phyloP scores from a whole-genome alignment of 2,113 vertebrate genomes.

The Ciconia boyciana region DNA sequence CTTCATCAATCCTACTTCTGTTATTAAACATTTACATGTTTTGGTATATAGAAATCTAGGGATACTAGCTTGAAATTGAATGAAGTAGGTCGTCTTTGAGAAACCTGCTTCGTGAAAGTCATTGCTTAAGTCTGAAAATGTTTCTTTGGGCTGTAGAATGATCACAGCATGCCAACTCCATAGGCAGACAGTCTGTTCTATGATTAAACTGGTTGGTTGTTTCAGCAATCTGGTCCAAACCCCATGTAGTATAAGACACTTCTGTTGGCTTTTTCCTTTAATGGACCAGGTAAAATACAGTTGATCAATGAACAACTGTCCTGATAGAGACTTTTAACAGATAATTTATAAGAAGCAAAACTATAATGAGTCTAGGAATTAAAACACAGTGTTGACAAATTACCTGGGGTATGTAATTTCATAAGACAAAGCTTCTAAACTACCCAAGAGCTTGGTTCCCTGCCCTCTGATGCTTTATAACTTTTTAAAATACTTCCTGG shows the following conservation, averaged over 20 bases:
- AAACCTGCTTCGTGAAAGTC: not conserved
- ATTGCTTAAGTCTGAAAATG: not conserved
- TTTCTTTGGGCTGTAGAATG: not conserved
- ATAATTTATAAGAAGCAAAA: not conserved
- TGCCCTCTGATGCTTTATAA: not conserved
- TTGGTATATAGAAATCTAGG: not conserved
- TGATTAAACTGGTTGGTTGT: not conserved
- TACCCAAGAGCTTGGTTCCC: not conserved
- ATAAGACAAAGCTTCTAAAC: not conserved
- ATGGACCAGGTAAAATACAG: not conserved
- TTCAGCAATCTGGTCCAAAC: not conserved
- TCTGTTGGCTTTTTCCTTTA: not conserved
- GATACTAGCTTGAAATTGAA: not conserved
- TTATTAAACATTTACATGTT: not conserved
- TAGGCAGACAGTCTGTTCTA: not conserved
- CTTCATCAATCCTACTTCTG: not conserved
- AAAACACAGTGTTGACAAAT: not conserved
- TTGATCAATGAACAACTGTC: not conserved
- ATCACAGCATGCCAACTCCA: not conserved
- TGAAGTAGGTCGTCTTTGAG: not conserved
- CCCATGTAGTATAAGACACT: not conserved
- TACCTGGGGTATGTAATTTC: not conserved
- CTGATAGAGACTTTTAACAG: not conserved
- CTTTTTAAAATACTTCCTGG: not conserved
- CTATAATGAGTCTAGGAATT: not conserved